Evolutionary conservation across 2,888 invertebrate species (phyloP).

Genomic region (Eupeodes luniger): DNA sequence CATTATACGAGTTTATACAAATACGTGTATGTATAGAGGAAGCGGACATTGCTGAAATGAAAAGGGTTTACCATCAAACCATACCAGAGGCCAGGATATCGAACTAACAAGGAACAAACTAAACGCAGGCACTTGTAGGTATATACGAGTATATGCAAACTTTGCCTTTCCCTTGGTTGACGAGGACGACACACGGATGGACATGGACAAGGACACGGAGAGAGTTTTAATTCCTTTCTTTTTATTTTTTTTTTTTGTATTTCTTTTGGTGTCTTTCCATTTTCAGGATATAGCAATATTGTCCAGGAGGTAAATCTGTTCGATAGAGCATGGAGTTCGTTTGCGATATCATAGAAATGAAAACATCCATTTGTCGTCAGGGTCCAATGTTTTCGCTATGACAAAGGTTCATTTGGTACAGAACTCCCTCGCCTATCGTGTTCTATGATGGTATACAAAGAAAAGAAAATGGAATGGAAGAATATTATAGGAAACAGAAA

Average conservation of each 20-base stretch:
- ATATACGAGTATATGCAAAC: not conserved
- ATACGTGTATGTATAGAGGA: not conserved
- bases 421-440: too few species aligned
- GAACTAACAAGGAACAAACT: not conserved
- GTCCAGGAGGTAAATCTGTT: constrained; percentile 52
- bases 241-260: not conserved
- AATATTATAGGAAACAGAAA: constrained; percentile 14
- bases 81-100: not conserved
- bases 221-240: not conserved
- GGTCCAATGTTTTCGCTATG: constrained; percentile 46
- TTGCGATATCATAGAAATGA: constrained; percentile 9
- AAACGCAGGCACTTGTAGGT: not conserved
- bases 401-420: constrained; percentile 6
- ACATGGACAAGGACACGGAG: not conserved
- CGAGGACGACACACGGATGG: not conserved
- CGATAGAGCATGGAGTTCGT: constrained; percentile 35
- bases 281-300: constrained; percentile 36
- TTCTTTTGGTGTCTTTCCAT: constrained; percentile 1
- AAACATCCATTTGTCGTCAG: constrained; percentile 51
- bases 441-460: not conserved
- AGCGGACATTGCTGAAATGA: constrained; percentile 43
- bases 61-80: constrained; percentile 9
- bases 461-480: not conserved
- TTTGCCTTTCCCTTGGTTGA: not conserved
- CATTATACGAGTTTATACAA: not conserved